These are phyloP conservation scores for Hiodon alosoides DNA, from an alignment of 2,113 vertebrate species.

Conservation along the genomic window DNA sequence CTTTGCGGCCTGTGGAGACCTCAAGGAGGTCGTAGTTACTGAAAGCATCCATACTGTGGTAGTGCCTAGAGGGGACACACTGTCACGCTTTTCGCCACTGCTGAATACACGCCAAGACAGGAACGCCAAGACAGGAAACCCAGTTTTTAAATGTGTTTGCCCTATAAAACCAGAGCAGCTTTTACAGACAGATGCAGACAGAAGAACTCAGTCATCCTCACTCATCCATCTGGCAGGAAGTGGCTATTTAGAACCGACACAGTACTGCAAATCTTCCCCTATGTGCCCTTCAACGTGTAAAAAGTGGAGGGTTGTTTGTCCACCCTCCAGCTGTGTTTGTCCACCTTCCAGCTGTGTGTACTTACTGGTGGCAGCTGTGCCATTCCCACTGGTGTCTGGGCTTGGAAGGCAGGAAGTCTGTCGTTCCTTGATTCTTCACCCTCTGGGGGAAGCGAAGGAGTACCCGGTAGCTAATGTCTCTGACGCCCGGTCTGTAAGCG, in stretches of 20 bases:
- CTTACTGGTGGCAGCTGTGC: slow-evolving; percentile 82
- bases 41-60: slow-evolving; percentile 81
- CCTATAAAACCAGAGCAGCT: too few species aligned
- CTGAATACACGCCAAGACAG: too few species aligned
- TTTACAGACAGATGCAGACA: too few species aligned
- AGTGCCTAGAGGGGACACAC: slow-evolving; percentile 53
- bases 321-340: too few species aligned
- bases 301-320: too few species aligned
- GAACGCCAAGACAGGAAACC: neutral
- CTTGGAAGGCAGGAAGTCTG: slow-evolving; percentile 72
- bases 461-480: slow-evolving; percentile 66
- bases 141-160: too few species aligned
- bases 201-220: too few species aligned
- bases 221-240: too few species aligned
- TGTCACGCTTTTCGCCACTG: too few species aligned
- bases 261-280: too few species aligned
- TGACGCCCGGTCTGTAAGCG: slow-evolving; percentile 59
- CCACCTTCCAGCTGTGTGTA: slow-evolving; percentile 6
- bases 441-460: slow-evolving; percentile 75
- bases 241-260: too few species aligned
- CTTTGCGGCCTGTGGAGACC: slow-evolving; percentile 49
- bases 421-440: slow-evolving; percentile 71
- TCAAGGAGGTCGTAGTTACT: slow-evolving; percentile 77
- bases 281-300: too few species aligned
- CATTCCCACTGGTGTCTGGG: slow-evolving; percentile 75